Evolutionary conservation across 2,888 invertebrate genomes (phyloP), one percentile per base, ranked within the genome.

Genomic region (Entomobrya proxima): DNA sequence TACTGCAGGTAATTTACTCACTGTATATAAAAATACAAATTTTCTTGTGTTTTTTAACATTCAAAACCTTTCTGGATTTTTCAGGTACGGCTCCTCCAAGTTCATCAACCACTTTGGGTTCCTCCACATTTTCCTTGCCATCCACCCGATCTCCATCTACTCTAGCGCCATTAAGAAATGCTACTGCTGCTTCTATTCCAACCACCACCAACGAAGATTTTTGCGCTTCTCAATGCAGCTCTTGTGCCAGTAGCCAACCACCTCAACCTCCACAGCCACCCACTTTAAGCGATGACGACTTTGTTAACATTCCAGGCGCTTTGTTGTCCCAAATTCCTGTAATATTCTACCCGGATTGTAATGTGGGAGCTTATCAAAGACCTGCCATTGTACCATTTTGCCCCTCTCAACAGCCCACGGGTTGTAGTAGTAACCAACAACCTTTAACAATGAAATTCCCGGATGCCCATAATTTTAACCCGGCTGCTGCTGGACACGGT

Each of bases 321-420:
- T 76, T 90, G 32, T 52, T 89, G 30, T 74, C 88, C 21, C 87
- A 88, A 47, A 85, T 90, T 27, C 89, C 89, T 27, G 90, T 90
- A 3, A 89, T 90, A 13, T 90, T 89, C 78, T 89, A 89, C 44
- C 90, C 90, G 1, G 90, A 90, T 58, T 90, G 90, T 30, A 82
- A 84, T 67, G 78, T 85, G 6, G 89, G 87, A 61, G 89, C 89
- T 3, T 89, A 87, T 69, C 72, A 86, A 11, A 84, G 89, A 52
- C 90, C 90, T 47, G 90, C 90, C 35, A 87, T 90, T 52, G 89
- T 90, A 30, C 90, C 90, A 37, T 90, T 87, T 75, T 90, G 90
- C 61, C 88, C 90, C 3, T 76, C 89, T 18, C 44, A 50, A 21
- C 85, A 87, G 27, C 37, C 87, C 50, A 88, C 88, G 72, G 85